Conservation (phyloP, 1,140 invertebrate genomes). For the Scylla paramamosain region DNA sequence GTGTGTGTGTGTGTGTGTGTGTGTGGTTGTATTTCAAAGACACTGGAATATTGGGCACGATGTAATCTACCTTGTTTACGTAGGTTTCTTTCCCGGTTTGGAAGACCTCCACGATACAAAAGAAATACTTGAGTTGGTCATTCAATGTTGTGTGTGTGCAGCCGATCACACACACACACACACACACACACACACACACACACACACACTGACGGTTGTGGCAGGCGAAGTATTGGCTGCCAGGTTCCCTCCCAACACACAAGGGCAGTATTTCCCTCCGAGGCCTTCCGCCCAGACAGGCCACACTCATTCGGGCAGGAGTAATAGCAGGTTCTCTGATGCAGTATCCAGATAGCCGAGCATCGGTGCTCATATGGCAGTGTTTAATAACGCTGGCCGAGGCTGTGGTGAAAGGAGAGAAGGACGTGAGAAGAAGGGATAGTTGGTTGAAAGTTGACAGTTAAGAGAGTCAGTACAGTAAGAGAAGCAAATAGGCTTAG, state of each 20-base stretch:
- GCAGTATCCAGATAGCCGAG: not conserved
- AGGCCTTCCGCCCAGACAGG: not conserved
- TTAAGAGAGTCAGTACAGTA: not conserved
- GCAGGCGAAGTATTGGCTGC: not conserved
- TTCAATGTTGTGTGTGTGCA: no score
- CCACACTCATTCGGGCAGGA: slow-evolving; percentile 17
- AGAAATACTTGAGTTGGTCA: not conserved
- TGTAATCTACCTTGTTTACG: not conserved
- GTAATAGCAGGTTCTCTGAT: not conserved
- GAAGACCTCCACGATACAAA: not conserved
- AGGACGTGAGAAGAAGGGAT: not conserved
- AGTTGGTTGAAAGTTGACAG: not conserved
- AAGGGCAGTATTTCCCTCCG: not conserved
- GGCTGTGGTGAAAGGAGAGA: not conserved
- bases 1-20: not conserved
- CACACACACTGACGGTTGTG: not conserved
- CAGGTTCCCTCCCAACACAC: not conserved
- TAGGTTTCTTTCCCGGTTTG: not conserved
- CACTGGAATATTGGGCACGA: not conserved
- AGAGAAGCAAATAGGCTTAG: not conserved
- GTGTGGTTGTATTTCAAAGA: not conserved
- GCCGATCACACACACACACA: not conserved
- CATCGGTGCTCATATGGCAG: slow-evolving; percentile 10
- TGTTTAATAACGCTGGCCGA: not conserved
- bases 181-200: not conserved